Evolutionary conservation across 2,797 vertebrate species (phyloP).

Genomic region (Muraenolepis orangiensis): DNA sequence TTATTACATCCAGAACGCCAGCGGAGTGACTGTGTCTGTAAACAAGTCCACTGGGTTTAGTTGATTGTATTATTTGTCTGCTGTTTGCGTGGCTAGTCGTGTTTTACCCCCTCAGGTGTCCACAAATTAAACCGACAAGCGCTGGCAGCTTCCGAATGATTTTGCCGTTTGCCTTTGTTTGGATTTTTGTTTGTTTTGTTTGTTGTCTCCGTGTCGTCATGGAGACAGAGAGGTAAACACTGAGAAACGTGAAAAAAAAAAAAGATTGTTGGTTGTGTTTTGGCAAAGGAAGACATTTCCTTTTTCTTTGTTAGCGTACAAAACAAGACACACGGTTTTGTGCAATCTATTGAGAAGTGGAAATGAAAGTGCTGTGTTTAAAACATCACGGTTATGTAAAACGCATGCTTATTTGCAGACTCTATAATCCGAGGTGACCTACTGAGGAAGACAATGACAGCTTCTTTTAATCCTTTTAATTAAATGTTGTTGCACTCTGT

Average conservation of each 20-base stretch:
- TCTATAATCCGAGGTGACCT: no score
- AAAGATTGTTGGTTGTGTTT: neutral
- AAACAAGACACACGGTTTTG: neutral
- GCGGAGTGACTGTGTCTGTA: neutral
- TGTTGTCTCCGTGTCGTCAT: neutral
- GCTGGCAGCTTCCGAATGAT: neutral
- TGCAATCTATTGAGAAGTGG: no score
- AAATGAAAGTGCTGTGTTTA: no score
- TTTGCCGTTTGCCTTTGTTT: neutral
- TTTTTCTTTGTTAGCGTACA: neutral
- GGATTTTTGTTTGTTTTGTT: neutral
- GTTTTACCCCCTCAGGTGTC: neutral
- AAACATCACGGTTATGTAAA: no score
- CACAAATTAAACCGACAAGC: no score
- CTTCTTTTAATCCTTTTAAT: no score
- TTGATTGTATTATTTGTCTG: neutral
- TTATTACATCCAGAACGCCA: neutral
- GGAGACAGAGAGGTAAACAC: neutral
- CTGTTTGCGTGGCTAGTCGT: no score
- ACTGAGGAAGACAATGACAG: no score
- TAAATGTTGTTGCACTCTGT: no score
- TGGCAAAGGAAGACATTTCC: neutral
- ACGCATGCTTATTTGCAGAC: no score
- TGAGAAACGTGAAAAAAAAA: neutral
- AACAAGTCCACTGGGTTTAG: neutral